Conservation (phyloP, 2,797 vertebrate species). For the Malacoctenus gilli region DNA sequence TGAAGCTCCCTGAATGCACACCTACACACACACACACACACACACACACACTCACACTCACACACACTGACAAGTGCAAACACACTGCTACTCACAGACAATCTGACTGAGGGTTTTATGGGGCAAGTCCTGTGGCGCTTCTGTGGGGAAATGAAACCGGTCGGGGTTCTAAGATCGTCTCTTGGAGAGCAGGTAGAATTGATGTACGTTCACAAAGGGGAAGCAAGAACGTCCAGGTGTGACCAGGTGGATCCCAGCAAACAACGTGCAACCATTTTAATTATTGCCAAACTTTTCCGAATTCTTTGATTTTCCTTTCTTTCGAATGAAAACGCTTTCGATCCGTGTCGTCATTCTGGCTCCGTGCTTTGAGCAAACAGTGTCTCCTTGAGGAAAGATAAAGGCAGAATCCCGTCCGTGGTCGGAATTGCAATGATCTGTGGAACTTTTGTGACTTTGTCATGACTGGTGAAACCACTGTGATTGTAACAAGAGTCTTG, state of each 20-base stretch:
- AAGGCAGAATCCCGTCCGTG: too few relatives aligned
- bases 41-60: constrained; percentile 61
- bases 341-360: too few relatives aligned
- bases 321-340: too few relatives aligned
- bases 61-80: constrained; percentile 55
- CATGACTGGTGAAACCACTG: too few relatives aligned
- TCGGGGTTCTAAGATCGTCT: constrained; percentile 3
- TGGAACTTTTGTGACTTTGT: too few relatives aligned
- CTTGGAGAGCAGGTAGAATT: constrained; percentile 1
- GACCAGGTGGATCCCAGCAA: too few relatives aligned
- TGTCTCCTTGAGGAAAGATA: too few relatives aligned
- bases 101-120: constrained; percentile 53
- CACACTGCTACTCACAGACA: constrained; percentile 57
- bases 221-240: neutral
- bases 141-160: constrained; percentile 30
- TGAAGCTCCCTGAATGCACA: constrained; percentile 76
- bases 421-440: too few relatives aligned
- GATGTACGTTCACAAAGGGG: neutral
- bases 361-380: too few relatives aligned
- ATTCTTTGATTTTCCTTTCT: neutral
- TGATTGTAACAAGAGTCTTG: too few relatives aligned
- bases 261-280: too few relatives aligned
- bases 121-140: constrained; percentile 40
- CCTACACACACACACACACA: constrained; percentile 58
- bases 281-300: too few relatives aligned